Evolutionary conservation across 2,113 vertebrate species (phyloP), one percentile per base, ranked within the genome.

Genomic region (Oryzias curvinotus): DNA sequence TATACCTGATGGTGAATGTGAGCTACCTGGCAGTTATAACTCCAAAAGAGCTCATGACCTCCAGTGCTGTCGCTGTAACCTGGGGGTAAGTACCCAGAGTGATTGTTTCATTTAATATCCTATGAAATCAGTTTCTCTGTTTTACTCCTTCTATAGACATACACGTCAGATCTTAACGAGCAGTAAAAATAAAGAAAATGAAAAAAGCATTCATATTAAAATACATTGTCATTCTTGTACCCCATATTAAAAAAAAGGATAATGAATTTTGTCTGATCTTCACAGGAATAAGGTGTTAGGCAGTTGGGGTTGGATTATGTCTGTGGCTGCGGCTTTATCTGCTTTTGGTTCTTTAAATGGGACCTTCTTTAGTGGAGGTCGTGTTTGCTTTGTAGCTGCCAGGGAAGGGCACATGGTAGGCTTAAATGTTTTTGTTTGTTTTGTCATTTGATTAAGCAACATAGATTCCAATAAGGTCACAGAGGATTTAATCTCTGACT

Each of bases 21-120:
- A 98, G 95, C 87, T 96, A 96, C 85, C 85, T 97, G 66, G 90
- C 93, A 1, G 94, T 92, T 41, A 90, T 96, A 92, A 92, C 88
- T 0, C 92, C 95, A 0, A 65, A 43, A 30, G 95, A 98, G 69
- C 87, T 96, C 54, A 85, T 95, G 49, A 86, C 92, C 44, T 95
- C 95, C 45, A 90, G 65, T 4, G 93, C 94, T 1, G 90, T 94
- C 36, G 96, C 95, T 0, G 88, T 95, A 67, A 95, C 91, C 0
- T 95, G 94, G 94, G 95, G 94, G 93, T 96, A 80, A 93, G 93
- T 50, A 45, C 28, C 44, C 44, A 46, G 44, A 0, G 4, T 5
- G 17, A 5, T 44, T 44, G 13, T 44, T 44, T 46, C 16, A 14
- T 46, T 46, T 4, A 2, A 23, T 46, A 5, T 21, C 21, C 21